These are phyloP conservation scores for Timandra comae DNA, from an alignment of 2,888 invertebrate genomes.

Conservation along the genomic window DNA sequence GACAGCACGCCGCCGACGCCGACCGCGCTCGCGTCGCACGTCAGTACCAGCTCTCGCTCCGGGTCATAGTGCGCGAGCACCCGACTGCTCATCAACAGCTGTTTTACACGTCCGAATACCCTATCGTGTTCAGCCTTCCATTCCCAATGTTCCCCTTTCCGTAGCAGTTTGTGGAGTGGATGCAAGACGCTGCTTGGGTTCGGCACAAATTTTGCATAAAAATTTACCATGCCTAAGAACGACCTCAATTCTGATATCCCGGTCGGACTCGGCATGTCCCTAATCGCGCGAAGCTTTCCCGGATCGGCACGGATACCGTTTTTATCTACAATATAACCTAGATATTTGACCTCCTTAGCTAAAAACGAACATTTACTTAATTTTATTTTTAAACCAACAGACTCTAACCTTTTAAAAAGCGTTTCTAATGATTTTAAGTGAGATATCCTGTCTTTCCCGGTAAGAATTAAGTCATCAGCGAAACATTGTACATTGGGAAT, in stretches of 20 bases:
- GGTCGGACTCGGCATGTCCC: neutral
- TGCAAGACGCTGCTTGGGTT: constrained; percentile 4
- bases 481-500: constrained; percentile 5
- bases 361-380: constrained; percentile 5
- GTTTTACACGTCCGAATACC: constrained; percentile 10
- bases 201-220: constrained; percentile 4
- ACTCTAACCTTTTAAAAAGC: constrained; percentile 1
- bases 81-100: constrained; percentile 11
- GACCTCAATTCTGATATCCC: neutral
- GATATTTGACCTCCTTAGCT: constrained; percentile 3
- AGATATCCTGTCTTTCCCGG: neutral
- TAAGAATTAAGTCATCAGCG: constrained; percentile 10
- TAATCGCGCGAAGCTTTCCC: constrained; percentile 1
- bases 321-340: constrained; percentile 7
- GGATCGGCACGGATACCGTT: constrained; percentile 5
- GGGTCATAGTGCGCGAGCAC: constrained; percentile 4
- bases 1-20: constrained; percentile 17
- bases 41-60: constrained; percentile 4
- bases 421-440: constrained; percentile 4
- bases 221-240: constrained; percentile 4
- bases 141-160: constrained; percentile 2
- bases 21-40: constrained; percentile 15
- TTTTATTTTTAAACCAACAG: constrained; percentile 11
- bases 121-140: constrained; percentile 10
- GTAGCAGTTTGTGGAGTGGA: constrained; percentile 6